A percentile compares a stretch with the other conserved stretches of the same genome.
These are phyloP conservation scores for Linnaemya tessellans DNA, from an alignment of 2,888 invertebrate species.

Conservation along the genomic window DNA sequence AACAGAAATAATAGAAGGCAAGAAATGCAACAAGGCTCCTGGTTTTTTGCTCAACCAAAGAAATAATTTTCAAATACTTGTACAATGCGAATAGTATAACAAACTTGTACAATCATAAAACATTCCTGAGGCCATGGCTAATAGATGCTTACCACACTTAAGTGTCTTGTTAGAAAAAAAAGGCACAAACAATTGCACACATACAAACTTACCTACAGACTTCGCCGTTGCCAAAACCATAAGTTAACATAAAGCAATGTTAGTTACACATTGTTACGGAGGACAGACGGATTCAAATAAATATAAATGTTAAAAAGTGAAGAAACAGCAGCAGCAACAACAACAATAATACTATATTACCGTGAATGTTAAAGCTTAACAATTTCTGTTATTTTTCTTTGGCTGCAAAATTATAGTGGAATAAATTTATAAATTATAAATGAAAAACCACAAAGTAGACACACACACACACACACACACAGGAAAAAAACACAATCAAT, in stretches of 20 bases:
- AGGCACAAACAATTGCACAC: background rate
- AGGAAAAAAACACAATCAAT: conserved; percentile 15
- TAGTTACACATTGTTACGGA: conserved; percentile 27
- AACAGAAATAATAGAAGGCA: conserved; percentile 31
- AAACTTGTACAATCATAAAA: conserved; percentile 60
- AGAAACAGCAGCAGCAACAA: background rate
- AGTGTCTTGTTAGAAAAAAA: conserved; percentile 61
- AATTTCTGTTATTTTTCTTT: conserved; percentile 33
- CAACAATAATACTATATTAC: too few relatives aligned
- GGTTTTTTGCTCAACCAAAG: conserved; percentile 29
- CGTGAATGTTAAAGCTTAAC: conserved; percentile 54
- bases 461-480: background rate
- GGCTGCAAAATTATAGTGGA: conserved; percentile 44
- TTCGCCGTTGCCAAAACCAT: conserved; percentile 4
- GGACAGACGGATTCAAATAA: conserved; percentile 39
- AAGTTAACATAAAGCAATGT: conserved; percentile 43
- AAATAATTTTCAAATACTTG: conserved; percentile 57
- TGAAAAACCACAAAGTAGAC: conserved; percentile 10
- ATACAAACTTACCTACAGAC: conserved; percentile 5
- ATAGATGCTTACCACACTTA: conserved; percentile 68
- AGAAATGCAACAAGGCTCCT: conserved; percentile 62
- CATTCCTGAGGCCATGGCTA: conserved; percentile 72
- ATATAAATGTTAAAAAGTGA: conserved; percentile 41
- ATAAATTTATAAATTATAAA: conserved; percentile 46
- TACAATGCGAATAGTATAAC: conserved; percentile 52